These are phyloP conservation scores for Whitmania pigra DNA, from an alignment of 1,140 invertebrate species.

Conservation along the genomic window DNA sequence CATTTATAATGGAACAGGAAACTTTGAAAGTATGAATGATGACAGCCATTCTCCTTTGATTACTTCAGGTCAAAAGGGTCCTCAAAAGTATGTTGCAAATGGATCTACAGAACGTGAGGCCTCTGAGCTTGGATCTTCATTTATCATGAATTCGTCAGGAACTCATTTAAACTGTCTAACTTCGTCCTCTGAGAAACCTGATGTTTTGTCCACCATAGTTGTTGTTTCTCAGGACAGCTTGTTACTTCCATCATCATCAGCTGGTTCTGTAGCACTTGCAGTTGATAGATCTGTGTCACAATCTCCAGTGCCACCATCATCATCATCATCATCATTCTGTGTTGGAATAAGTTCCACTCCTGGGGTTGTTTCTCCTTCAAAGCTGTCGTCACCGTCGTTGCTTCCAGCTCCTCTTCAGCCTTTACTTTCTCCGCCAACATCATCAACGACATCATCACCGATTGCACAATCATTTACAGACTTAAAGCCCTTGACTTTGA, in stretches of 20 bases:
- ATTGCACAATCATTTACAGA: not conserved
- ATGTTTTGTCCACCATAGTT: not conserved
- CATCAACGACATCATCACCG: not conserved
- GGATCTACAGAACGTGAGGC: too few species aligned
- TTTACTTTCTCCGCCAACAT: not conserved
- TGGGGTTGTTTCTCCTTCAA: not conserved
- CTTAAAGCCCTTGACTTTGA: not conserved
- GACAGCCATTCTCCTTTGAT: too few species aligned
- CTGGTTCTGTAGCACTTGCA: too few species aligned
- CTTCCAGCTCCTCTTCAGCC: not conserved
- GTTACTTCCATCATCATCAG: slow-evolving; percentile 1
- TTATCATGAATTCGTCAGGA: too few species aligned
- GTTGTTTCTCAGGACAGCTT: not conserved
- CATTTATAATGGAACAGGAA: too few species aligned
- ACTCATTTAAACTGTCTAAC: too few species aligned
- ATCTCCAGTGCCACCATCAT: not conserved
- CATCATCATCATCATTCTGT: not conserved
- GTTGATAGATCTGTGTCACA: not conserved
- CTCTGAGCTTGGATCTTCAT: too few species aligned
- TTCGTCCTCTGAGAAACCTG: too few species aligned
- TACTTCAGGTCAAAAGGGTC: too few species aligned
- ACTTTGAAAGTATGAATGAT: too few species aligned
- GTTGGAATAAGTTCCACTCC: not conserved
- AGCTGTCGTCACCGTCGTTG: not conserved
- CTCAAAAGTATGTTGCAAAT: too few species aligned